Base-by-base conservation (phyloP, 2,888 invertebrate genomes). In the Hirudinaria manillensis region DNA sequence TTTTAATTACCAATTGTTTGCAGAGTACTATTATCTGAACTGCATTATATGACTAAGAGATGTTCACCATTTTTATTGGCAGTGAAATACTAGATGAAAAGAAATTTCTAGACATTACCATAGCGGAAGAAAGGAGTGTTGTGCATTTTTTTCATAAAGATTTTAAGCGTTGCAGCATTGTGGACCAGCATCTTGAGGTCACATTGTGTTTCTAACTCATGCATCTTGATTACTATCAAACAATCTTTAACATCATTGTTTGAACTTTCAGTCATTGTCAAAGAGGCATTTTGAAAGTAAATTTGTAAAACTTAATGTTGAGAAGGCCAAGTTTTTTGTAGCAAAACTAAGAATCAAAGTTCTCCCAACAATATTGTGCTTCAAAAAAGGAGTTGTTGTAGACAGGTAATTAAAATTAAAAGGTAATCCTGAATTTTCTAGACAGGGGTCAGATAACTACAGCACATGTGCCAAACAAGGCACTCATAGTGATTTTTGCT, bases 111-210 rank as follows among this genome's bases (percentile, higher is more conserved):
- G 82, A 83, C 73, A 72, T 82, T 61, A 83, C 83, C 2, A 81
- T 83, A 7, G 77, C 79, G 74, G 81, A 81, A 74, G 81, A 82
- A 29, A 79, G 78, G 75, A 83, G 84, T 79, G 79, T 84, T 19
- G 80, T 84, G 19, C 84, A 84, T 78, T 84, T 84, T 79, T 84
- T 79, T 77, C 84, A 84, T 79, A 78, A 80, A 53, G 83, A 84
- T 76, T 84, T 84, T 77, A 78, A 83, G 72, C 75, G 83, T 71
- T 84, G 84, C 82, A 80, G 81, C 74, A 83, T 84, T 66, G 80
- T 84, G 76, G 82, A 84, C 77, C 77, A 76, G 34, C 84, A 84
- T 79, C 78, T 84, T 56, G 80, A 82, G 79, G 84, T 83, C 77
- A 76, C 65, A 10, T 29, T 29, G n/a, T 34, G 16, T 24, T 16